phyloP scores from a whole-genome alignment of 2,888 invertebrate genomes.

The Lasioglossum pauxillum region DNA sequence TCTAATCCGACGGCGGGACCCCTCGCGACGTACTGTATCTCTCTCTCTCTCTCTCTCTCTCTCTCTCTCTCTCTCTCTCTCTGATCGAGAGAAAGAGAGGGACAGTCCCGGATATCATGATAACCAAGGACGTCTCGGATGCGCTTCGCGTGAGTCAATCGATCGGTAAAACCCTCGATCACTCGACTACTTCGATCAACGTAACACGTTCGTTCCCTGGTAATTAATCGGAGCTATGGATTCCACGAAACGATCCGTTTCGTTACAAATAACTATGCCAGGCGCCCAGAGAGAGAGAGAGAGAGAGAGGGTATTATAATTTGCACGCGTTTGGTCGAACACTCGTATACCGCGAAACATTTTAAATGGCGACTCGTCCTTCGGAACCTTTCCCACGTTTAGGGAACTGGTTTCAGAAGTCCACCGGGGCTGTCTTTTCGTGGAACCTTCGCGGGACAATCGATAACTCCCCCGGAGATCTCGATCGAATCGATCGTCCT shows the following conservation, averaged over 20 bases:
- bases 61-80: background rate
- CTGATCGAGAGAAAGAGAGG: background rate
- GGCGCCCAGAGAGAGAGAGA: slow-evolving; percentile 14
- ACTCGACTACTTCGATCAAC: background rate
- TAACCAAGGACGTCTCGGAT: slow-evolving; percentile 8
- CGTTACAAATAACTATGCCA: background rate
- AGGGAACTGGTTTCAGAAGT: slow-evolving; percentile 71
- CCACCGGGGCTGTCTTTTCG: slow-evolving; percentile 67
- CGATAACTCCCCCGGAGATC: slow-evolving; percentile 66
- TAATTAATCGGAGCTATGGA: background rate
- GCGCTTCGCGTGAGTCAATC: background rate
- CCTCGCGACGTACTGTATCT: background rate
- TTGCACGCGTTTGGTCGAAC: slow-evolving; percentile 58
- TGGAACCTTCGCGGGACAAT: slow-evolving; percentile 61
- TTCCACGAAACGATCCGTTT: slow-evolving; percentile 13
- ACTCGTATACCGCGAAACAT: slow-evolving; percentile 42
- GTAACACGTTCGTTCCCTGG: background rate
- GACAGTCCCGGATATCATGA: background rate
- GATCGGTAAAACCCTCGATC: background rate
- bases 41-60: background rate
- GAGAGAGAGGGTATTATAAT: slow-evolving; percentile 62
- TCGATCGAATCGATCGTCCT: slow-evolving; percentile 63
- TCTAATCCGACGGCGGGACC: slow-evolving; percentile 38
- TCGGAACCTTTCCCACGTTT: slow-evolving; percentile 66
- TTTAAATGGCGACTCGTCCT: slow-evolving; percentile 53